Evolutionary conservation across 2,888 invertebrate genomes (phyloP), one percentile per base, ranked within the genome.

Genomic region (Aethes cnicana): DNA sequence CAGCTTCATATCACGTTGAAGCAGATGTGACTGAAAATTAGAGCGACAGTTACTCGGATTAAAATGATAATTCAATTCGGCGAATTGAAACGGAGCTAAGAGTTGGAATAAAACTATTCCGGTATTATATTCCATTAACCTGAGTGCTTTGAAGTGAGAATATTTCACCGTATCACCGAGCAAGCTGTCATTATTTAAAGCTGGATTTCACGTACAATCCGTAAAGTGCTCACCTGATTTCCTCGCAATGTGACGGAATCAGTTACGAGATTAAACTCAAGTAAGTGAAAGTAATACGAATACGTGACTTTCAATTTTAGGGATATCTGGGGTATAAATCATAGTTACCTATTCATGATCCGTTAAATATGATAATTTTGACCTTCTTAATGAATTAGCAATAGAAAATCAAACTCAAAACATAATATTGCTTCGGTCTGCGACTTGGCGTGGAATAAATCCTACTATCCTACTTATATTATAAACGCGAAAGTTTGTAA

Each of bases 101-200:
- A 37, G 30, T 21, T 28, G 16, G 11, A 18, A 11, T 14, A 20
- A 48, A 41, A 26, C 14, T 21, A 20, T 28, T 21, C 20, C 2
- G 17, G 9, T 18, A 37, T 36, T 50, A 37, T 30, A 50, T 30
- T 50, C 36, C 43, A 50, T 50, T 50, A 44, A 50, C 36, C 12
- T 50, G 26, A 50, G 50, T 44, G 43, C 30, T 28, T 16, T 8
- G 21, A 30, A 50, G 44, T 50, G 43, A 17, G 43, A 44, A 30
- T 17, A 18, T 42, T 36, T 20, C 9, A 17, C 17, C 21, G 36
- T 50, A 30, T 28, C 43, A 8, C 28, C 6, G 36, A 37, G 23
- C 28, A 28, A 18, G 28, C 21, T 11, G 17, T 18, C 23, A 35
- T 43, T 37, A 32, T 14, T 39, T 30, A 43, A 49, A 41, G 21